phyloP scores from a whole-genome alignment of 2,888 invertebrate species.

The Hirtodrosophila confusa region DNA sequence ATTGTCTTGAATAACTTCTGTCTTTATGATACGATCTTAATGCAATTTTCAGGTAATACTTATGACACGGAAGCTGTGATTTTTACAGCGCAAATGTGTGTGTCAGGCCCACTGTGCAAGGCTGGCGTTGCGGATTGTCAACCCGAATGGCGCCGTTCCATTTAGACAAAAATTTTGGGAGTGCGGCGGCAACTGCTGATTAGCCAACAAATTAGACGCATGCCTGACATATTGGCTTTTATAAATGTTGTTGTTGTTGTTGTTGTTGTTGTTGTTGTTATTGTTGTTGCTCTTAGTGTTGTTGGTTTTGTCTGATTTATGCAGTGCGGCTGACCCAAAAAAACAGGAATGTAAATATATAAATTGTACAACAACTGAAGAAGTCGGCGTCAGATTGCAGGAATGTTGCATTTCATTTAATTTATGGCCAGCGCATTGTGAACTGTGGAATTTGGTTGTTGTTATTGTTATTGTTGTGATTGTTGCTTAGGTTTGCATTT shows the following conservation, averaged over 20 bases:
- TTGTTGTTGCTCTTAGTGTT: conserved; percentile 13
- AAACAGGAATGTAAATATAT: conserved; percentile 40
- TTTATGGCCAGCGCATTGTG: conserved; percentile 35
- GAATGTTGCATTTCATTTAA: conserved; percentile 50
- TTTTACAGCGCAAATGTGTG: no score
- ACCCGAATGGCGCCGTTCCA: conserved; percentile 63
- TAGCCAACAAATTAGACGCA: conserved; percentile 76
- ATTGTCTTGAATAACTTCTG: no score
- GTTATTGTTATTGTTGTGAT: conserved; percentile 20
- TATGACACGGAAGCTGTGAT: no score
- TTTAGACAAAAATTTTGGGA: conserved; percentile 47
- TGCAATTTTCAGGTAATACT: no score
- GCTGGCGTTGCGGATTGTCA: conserved; percentile 22
- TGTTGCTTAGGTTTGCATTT: conserved; percentile 69
- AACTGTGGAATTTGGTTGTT: conserved; percentile 35
- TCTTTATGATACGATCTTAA: no score
- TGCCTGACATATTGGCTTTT: conserved; percentile 72
- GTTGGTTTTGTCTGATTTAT: conserved; percentile 62
- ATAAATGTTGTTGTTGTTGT: conserved; percentile 50
- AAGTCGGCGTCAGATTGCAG: conserved; percentile 39
- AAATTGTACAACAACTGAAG: conserved; percentile 39
- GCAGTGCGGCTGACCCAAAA: conserved; percentile 72
- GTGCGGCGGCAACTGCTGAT: conserved; percentile 56
- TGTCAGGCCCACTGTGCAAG: no score
- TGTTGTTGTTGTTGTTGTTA: conserved; percentile 32